phyloP scores from a whole-genome alignment of 1,140 invertebrate species.

The Mactra quadrangularis region DNA sequence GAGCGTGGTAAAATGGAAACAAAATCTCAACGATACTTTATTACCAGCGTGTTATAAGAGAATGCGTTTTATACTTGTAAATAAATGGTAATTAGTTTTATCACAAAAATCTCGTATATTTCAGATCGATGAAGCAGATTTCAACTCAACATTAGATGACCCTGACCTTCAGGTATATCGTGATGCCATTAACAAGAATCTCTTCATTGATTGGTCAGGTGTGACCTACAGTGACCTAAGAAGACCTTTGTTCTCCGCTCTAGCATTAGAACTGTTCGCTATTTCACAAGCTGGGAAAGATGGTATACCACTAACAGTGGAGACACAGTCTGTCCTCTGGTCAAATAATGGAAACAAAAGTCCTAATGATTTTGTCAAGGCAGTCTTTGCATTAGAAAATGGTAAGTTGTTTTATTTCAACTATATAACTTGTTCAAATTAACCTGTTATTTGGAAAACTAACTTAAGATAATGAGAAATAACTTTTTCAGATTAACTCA shows the following conservation, averaged over 20 bases:
- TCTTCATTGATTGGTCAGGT: slow-evolving; percentile 47
- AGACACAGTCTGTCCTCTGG: slow-evolving; percentile 46
- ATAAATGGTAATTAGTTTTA: too few relatives aligned
- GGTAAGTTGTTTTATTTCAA: not conserved
- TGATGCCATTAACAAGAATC: not conserved
- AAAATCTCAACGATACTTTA: too few relatives aligned
- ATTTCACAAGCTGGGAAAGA: slow-evolving; percentile 2
- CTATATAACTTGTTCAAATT: too few relatives aligned
- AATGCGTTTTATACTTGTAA: too few relatives aligned
- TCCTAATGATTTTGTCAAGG: slow-evolving; percentile 11
- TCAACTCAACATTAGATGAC: slow-evolving; percentile 13
- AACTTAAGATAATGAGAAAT: too few relatives aligned
- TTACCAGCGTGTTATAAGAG: too few relatives aligned
- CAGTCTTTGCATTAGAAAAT: slow-evolving; percentile 4
- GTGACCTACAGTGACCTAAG: slow-evolving; percentile 40
- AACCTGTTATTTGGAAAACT: too few relatives aligned
- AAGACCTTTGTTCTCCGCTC: slow-evolving; percentile 51
- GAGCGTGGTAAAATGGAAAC: too few relatives aligned
- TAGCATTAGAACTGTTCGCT: slow-evolving; percentile 41
- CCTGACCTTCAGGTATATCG: not conserved
- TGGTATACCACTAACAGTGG: slow-evolving; percentile 43
- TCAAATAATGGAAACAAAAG: slow-evolving; percentile 14
- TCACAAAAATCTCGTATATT: too few relatives aligned
- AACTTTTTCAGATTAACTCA: too few relatives aligned
- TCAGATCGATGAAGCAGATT: slow-evolving; percentile 51